phyloP scores from a whole-genome alignment of 1,140 invertebrate species.

The Eumeta japonica region DNA sequence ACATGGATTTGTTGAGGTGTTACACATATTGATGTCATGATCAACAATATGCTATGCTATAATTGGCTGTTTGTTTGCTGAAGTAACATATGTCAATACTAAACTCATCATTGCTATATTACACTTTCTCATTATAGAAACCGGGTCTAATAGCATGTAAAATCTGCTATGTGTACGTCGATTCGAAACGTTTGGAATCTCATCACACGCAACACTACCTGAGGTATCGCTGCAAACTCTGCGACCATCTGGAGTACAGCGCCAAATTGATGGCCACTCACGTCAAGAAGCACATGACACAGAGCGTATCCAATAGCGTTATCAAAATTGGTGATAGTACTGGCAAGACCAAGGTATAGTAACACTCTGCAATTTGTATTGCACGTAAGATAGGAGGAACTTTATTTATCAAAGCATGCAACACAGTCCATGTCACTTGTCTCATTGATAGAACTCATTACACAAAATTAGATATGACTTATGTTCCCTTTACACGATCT shows the following conservation, averaged over 20 bases:
- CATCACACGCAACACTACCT: slow-evolving; percentile 25
- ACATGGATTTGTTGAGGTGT: no score
- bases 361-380: no score
- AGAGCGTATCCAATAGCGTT: slow-evolving; percentile 10
- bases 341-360: slow-evolving; percentile 9
- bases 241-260: slow-evolving; percentile 17
- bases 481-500: no score
- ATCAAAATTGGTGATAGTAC: slow-evolving; percentile 23
- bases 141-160: slow-evolving; percentile 23
- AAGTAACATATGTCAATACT: no score
- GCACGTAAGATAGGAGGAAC: no score
- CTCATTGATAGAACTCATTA: no score
- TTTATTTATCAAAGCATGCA: no score
- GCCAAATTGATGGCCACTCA: slow-evolving; percentile 16
- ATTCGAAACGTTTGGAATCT: slow-evolving; percentile 11
- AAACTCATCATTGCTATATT: neutral
- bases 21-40: no score
- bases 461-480: no score
- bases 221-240: slow-evolving; percentile 22
- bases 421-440: no score
- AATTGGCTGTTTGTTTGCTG: no score
- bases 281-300: slow-evolving; percentile 15
- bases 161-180: slow-evolving; percentile 33
- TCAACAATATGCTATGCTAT: no score
- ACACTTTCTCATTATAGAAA: slow-evolving; percentile 17